Percentiles rank a stretch among this genome's conserved stretches.
These are phyloP conservation scores for Sinocyclocheilus rhinocerous DNA, from an alignment of 2,113 vertebrate species.

Conservation along the genomic window DNA sequence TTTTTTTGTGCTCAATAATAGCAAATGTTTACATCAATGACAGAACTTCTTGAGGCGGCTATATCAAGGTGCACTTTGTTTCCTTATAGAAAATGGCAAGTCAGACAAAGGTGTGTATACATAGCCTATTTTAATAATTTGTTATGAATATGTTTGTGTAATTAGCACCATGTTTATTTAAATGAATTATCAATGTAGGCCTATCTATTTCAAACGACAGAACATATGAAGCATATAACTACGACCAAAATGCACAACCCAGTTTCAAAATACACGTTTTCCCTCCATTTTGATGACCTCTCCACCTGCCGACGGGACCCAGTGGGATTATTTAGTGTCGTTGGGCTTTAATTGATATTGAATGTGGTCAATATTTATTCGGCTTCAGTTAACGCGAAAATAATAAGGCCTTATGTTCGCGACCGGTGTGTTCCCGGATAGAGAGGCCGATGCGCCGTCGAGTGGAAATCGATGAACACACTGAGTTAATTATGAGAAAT, in stretches of 20 bases:
- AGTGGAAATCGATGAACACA: constrained; percentile 73
- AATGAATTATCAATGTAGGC: neutral
- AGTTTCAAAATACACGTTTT: constrained; percentile 8
- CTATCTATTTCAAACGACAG: neutral
- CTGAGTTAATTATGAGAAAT: constrained; percentile 79
- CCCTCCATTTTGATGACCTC: neutral
- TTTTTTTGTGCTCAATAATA: no score
- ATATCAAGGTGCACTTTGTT: neutral
- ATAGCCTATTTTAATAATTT: neutral
- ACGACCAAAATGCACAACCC: neutral
- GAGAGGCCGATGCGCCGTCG: constrained; percentile 49
- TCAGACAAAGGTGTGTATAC: neutral
- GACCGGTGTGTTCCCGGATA: constrained; percentile 47
- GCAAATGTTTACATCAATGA: no score
- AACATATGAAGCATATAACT: no score
- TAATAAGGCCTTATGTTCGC: constrained; percentile 67
- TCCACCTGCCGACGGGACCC: neutral
- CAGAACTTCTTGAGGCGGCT: neutral
- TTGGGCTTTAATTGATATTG: constrained; percentile 68
- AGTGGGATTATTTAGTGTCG: constrained; percentile 59
- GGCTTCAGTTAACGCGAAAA: constrained; percentile 69
- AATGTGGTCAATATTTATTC: constrained; percentile 70
- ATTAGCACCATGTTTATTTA: neutral
- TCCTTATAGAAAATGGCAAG: neutral
- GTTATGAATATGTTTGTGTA: neutral